Evolutionary conservation across 2,797 vertebrate genomes (phyloP).

Genomic region (Enteromius treurensis): DNA sequence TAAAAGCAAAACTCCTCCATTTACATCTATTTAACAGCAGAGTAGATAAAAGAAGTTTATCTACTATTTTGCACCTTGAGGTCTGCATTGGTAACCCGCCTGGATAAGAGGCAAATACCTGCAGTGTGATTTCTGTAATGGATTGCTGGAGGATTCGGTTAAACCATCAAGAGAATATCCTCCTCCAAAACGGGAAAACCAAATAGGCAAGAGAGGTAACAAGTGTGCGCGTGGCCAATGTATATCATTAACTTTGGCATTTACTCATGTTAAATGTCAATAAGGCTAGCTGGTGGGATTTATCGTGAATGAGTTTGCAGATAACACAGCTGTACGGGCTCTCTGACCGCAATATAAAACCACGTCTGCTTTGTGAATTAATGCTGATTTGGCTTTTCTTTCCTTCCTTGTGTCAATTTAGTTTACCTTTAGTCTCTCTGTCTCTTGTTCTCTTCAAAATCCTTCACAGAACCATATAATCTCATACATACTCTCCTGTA

Average conservation of each 20-base stretch:
- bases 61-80: slow-evolving; percentile 26
- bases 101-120: neutral
- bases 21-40: neutral
- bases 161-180: neutral
- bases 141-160: neutral
- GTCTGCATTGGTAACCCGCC: neutral
- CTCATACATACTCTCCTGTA: neutral
- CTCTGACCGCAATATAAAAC: neutral
- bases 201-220: neutral
- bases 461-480: neutral
- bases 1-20: neutral
- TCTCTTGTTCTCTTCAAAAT: neutral
- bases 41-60: slow-evolving; percentile 24
- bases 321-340: neutral
- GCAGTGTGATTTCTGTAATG: neutral
- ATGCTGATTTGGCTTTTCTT: slow-evolving; percentile 20
- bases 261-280: slow-evolving; percentile 30
- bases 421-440: neutral
- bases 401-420: neutral
- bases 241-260: slow-evolving; percentile 27
- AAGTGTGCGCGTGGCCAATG: neutral
- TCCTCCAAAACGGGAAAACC: neutral
- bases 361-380: neutral
- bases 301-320: neutral
- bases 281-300: neutral